Evolutionary conservation across 1,140 invertebrate species (phyloP).

Genomic region (Drosophila virilis): DNA sequence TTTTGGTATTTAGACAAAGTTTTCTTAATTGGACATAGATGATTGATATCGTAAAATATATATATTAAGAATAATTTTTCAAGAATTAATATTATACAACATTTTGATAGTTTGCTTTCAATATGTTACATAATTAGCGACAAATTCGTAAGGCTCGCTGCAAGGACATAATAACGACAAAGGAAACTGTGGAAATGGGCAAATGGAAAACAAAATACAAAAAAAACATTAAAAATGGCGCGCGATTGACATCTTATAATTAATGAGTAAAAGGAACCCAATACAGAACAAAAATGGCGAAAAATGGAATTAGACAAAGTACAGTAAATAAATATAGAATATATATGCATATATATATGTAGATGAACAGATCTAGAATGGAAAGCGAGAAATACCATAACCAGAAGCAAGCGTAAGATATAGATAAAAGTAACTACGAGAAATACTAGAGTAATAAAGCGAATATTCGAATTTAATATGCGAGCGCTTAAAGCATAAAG

Average conservation of each 20-base stretch:
- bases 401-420: slow-evolving; percentile 47
- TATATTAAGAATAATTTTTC: no score
- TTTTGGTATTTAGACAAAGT: no score
- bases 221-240: slow-evolving; percentile 74
- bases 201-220: slow-evolving; percentile 53
- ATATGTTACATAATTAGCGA: background rate
- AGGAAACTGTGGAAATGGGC: slow-evolving; percentile 18
- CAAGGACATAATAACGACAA: slow-evolving; percentile 24
- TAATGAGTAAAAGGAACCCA: slow-evolving; percentile 61
- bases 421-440: slow-evolving; percentile 16
- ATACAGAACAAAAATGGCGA: slow-evolving; percentile 18
- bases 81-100: no score
- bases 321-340: slow-evolving; percentile 16
- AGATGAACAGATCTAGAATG: slow-evolving; percentile 6
- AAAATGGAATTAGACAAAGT: slow-evolving; percentile 52
- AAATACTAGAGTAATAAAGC: slow-evolving; percentile 27
- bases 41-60: no score
- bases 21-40: no score
- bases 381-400: slow-evolving; percentile 18
- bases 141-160: slow-evolving; percentile 10
- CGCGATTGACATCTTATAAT: slow-evolving; percentile 79
- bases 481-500: slow-evolving; percentile 16
- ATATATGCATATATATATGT: background rate
- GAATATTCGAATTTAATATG: slow-evolving; percentile 55
- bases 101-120: background rate